Evolutionary conservation across 1,140 invertebrate genomes (phyloP), one percentile per base, ranked within the genome.

Genomic region (Drosophila simulans): DNA sequence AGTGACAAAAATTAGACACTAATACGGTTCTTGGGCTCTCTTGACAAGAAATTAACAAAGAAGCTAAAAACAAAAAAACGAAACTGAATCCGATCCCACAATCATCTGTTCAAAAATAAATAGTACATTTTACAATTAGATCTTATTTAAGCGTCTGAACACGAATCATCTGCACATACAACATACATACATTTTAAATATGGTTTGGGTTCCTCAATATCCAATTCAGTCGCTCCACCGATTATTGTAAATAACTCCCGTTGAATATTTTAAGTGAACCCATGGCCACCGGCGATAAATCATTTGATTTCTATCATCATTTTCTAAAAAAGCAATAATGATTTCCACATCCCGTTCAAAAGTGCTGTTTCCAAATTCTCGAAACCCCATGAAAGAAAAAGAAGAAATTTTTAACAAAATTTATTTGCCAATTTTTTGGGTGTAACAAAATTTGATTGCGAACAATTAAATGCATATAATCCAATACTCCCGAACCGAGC

Each of bases 381-480:
- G 35, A 60, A 34, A 64, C 63, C 34, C 66, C 66, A 70, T 55
- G 51, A 34, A 70, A 22, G 20, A 68, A 69, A 69, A 57, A 45
- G 11, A 70, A 55, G 17, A 39, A 53, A 68, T 72, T 63, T 40
- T 40, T 48, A 53, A 66, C 64, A 65, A 52, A 35, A 46, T 45
- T 40, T 60, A 58, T 56, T 63, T 58, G 39, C 51, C 80, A 52
- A 70, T 70, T 69, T 89, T 90, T 84, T 89, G 84, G 84, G 84
- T 89, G 84, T 89, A 89, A 89, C 85, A 68, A 89, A 88, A 80
- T 89, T 89, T 82, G 66, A 70, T 80, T 71, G 79, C 76, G 79
- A 80, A 58, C 71, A 66, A 76, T 75, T 77, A 31, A 51, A 27
- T 70, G 55, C 39, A 46, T 37, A 48, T 48, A 31, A 34, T 51